These are phyloP conservation scores for Semotilus atromaculatus DNA, from an alignment of 2,797 vertebrate species.

Conservation along the genomic window DNA sequence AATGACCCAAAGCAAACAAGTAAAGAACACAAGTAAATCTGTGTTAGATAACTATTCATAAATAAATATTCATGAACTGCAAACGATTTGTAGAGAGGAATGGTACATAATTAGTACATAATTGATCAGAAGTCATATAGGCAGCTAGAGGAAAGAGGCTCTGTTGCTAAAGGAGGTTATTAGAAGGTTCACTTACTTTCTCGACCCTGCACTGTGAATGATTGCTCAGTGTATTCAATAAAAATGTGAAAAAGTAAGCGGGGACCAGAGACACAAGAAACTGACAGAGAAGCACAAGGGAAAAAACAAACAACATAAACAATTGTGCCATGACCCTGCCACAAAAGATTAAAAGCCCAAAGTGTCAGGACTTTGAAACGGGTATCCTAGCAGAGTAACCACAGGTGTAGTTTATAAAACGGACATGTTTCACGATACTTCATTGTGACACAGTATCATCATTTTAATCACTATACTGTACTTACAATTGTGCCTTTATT, in stretches of 20 bases:
- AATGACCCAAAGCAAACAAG: too few relatives aligned
- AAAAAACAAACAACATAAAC: neutral
- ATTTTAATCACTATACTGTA: neutral
- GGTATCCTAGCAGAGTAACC: neutral
- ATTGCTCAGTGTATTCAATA: too few relatives aligned
- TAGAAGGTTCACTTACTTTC: too few relatives aligned
- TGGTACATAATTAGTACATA: too few relatives aligned
- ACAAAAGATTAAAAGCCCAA: neutral
- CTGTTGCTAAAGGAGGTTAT: too few relatives aligned
- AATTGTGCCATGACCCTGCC: neutral
- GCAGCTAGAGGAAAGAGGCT: too few relatives aligned
- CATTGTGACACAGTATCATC: neutral
- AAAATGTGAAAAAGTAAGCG: neutral
- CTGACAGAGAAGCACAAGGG: neutral
- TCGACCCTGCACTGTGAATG: too few relatives aligned
- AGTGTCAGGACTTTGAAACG: neutral
- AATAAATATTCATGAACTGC: too few relatives aligned
- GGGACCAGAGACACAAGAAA: neutral
- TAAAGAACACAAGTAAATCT: too few relatives aligned
- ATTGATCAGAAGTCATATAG: too few relatives aligned
- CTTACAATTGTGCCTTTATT: neutral
- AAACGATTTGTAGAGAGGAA: too few relatives aligned
- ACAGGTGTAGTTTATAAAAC: neutral
- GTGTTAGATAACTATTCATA: too few relatives aligned
- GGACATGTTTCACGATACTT: neutral